phyloP scores from a whole-genome alignment of 1,140 invertebrate species.

The Bombyx mori region ASM3026992v2 NC_085127.1:11214001-11214500 shows the following conservation, averaged over 20 bases:
- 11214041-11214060: slow-evolving; percentile 36
- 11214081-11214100: slow-evolving; percentile 63
- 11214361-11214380: too few relatives aligned
- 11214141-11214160: slow-evolving; percentile 68
- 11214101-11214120: slow-evolving; percentile 49
- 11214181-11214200: slow-evolving; percentile 36
- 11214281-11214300: slow-evolving; percentile 29
- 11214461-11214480: too few relatives aligned
- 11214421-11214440: too few relatives aligned
- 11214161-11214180: slow-evolving; percentile 71
- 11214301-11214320: too few relatives aligned
- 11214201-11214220: slow-evolving; percentile 46
- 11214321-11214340: too few relatives aligned
- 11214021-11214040: slow-evolving; percentile 17
- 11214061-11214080: slow-evolving; percentile 35
- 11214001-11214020: slow-evolving; percentile 11
- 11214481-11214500: neutral
- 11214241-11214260: slow-evolving; percentile 35
- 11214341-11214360: too few relatives aligned
- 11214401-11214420: too few relatives aligned
- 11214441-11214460: too few relatives aligned
- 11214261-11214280: slow-evolving; percentile 13
- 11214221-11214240: slow-evolving; percentile 46
- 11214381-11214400: too few relatives aligned
- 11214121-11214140: slow-evolving; percentile 29